A percentile compares a stretch with the other conserved stretches of the same genome.
Evolutionary conservation across 2,113 vertebrate genomes (phyloP).

Genomic region (Naja naja): DNA sequence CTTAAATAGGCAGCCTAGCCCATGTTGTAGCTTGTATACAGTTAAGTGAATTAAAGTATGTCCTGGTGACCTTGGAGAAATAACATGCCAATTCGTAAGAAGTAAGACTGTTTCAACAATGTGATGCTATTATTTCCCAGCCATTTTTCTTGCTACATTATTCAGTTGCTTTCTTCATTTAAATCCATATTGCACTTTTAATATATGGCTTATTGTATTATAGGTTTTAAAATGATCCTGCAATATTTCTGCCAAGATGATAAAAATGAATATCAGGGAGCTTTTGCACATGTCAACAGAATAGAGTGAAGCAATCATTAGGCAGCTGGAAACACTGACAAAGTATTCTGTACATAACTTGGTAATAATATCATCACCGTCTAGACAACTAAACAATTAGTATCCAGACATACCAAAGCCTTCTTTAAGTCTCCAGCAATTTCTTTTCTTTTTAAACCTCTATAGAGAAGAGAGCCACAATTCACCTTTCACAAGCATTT

Average conservation of each 20-base stretch:
- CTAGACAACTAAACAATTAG: constrained; percentile 81
- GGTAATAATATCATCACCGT: constrained; percentile 79
- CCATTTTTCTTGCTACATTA: not conserved
- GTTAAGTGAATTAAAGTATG: not conserved
- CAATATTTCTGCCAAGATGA: constrained; percentile 60
- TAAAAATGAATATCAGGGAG: constrained; percentile 70
- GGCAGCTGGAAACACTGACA: constrained; percentile 77
- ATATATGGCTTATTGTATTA: constrained; percentile 51
- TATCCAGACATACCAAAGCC: constrained; percentile 74
- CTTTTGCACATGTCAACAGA: constrained; percentile 68
- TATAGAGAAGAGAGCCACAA: constrained; percentile 58
- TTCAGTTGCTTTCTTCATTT: constrained; percentile 47
- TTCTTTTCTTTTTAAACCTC: constrained; percentile 49
- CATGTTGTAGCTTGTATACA: not conserved
- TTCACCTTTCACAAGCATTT: constrained; percentile 29
- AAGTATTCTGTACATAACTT: constrained; percentile 74
- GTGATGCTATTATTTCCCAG: not conserved
- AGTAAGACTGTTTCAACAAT: not conserved
- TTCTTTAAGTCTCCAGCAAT: constrained; percentile 65
- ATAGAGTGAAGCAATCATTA: constrained; percentile 72
- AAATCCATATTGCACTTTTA: constrained; percentile 40
- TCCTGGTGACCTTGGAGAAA: not conserved
- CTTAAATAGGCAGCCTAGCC: not conserved
- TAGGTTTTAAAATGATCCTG: constrained; percentile 41
- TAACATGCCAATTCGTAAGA: not conserved